A percentile compares a stretch with the other conserved stretches of the same genome.
Evolutionary conservation across 2,797 vertebrate genomes (phyloP).

Genomic region (Semotilus atromaculatus): DNA sequence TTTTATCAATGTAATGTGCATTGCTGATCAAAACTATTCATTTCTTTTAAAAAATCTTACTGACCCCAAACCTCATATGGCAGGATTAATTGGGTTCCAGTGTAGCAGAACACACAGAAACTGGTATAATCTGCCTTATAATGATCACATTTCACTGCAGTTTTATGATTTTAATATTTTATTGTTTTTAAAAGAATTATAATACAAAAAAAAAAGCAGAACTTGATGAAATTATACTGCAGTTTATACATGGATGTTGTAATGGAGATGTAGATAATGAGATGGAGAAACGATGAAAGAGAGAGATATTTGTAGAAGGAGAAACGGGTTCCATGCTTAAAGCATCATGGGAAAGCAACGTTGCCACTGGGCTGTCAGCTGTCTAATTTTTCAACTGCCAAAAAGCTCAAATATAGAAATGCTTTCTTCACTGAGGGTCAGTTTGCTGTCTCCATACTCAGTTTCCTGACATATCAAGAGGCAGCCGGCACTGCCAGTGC

Average conservation of each 20-base stretch:
- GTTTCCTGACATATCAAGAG: slow-evolving; percentile 20
- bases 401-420: slow-evolving; percentile 5
- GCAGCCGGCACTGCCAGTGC: background rate
- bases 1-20: background rate
- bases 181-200: background rate
- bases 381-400: background rate
- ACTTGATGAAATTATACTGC: background rate
- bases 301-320: background rate
- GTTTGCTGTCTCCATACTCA: slow-evolving; percentile 1
- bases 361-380: background rate
- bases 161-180: background rate
- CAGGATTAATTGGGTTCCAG: background rate
- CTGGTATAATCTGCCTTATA: background rate
- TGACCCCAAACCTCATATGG: slow-evolving; percentile 1
- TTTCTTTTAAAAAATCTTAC: background rate
- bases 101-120: background rate
- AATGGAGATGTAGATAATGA: background rate
- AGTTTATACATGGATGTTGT: slow-evolving; percentile 2
- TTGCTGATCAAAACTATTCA: background rate
- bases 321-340: background rate
- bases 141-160: background rate
- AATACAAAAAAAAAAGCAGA: background rate
- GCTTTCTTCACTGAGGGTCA: slow-evolving; percentile 15
- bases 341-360: background rate
- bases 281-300: background rate